A percentile compares a stretch with the other conserved stretches of the same genome.
Evolutionary conservation across 2,888 invertebrate genomes (phyloP).

Genomic region (Mythimna impura): DNA sequence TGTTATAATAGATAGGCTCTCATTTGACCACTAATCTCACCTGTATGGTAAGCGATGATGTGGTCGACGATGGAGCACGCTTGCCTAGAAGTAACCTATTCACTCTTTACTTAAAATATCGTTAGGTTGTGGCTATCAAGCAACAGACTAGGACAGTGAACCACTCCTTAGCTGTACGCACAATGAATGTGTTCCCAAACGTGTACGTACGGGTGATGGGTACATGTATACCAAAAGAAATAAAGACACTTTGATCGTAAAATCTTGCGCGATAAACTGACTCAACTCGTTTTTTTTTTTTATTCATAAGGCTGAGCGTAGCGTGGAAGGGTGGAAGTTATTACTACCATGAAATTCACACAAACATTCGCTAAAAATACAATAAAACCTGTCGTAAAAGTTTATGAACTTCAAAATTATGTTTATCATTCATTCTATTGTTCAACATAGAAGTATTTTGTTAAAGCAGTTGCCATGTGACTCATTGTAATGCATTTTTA

Average conservation of each 20-base stretch:
- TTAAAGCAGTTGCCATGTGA: not conserved
- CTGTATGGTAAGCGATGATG: too few relatives aligned
- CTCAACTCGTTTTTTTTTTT: not conserved
- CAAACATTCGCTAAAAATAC: conserved; percentile 2
- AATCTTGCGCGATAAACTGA: not conserved
- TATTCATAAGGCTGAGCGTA: not conserved
- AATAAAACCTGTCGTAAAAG: not conserved
- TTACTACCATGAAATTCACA: not conserved
- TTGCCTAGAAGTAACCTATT: too few relatives aligned
- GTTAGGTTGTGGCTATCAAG: too few relatives aligned
- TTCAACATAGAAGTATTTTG: not conserved
- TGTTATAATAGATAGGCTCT: too few relatives aligned
- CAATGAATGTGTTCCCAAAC: too few relatives aligned
- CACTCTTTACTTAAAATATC: too few relatives aligned
- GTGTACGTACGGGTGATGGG: too few relatives aligned
- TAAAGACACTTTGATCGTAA: not conserved
- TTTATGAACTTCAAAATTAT: conserved; percentile 27
- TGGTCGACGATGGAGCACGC: too few relatives aligned
- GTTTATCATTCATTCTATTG: conserved; percentile 21
- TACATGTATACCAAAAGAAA: not conserved
- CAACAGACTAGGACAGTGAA: too few relatives aligned
- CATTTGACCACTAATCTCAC: too few relatives aligned
- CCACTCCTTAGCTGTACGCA: too few relatives aligned
- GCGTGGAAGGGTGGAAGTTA: not conserved
- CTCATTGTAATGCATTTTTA: conserved; percentile 12